Base-by-base conservation (phyloP, 2,888 invertebrate species). In the Brachycybe producta region DNA sequence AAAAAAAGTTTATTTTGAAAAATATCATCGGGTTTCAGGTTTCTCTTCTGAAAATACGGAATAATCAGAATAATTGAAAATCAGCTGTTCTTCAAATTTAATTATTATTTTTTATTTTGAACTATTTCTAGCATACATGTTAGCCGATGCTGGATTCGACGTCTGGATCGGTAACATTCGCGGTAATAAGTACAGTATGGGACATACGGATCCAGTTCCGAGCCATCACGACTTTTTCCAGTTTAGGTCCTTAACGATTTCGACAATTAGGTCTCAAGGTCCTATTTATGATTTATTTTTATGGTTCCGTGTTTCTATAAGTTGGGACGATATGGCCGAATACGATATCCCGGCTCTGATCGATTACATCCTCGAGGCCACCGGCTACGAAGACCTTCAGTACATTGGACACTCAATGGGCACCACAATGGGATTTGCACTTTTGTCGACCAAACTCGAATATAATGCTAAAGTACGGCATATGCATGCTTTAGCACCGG, bases 331-430 rank as follows among this genome's bases (percentile, higher is more conserved):
- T 28, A 43, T 27, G 28, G 88, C 83, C 0, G 66, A 78, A 30
- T 77, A 82, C 62, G 95, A 97, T 68, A 63, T 94, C 48, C 90
- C 94, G 13, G 84, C 90, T 0, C 79, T 76, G 58, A 76, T 94
- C 52, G 80, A 88, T 63, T 79, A 82, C 60, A 71, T 79, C 15
- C 64, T 78, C 40, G 64, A 69, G 3, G 58, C 57, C 2, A 81
- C 84, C 0, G 73, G 74, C 0, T 69, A 73, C 24, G 57, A 72
- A 1, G 69, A 76, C 45, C 60, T 90, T 0, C 75, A 78, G 58
- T 94, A 90, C 64, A 71, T 90, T 35, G 94, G 92, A 0, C 90
- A 92, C 67, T 91, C 88, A 0, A 90, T 92, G 80, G 92, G 91
- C 1, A 83, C 84, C 0, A 81, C 85, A 8, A 44, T 45, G 19